Evolutionary conservation across 2,113 vertebrate genomes (phyloP).

Genomic region (Tauraco erythrolophus): DNA sequence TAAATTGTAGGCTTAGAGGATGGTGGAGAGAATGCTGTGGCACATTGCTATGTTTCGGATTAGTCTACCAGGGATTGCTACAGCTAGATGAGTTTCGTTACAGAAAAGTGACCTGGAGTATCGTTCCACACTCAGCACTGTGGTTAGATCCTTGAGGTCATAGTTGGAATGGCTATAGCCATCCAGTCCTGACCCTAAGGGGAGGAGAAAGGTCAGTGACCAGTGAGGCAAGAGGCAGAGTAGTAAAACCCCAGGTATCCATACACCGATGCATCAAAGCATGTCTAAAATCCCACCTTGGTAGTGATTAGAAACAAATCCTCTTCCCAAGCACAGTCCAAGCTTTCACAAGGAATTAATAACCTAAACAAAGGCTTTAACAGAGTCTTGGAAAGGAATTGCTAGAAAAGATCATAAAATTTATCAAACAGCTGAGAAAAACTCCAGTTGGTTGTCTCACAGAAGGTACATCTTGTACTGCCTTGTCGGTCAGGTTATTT

Average conservation of each 20-base stretch:
- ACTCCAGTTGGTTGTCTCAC: not conserved
- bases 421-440: not conserved
- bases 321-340: not conserved
- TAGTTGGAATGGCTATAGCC: not conserved
- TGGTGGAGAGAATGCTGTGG: not conserved
- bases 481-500: not conserved
- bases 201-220: not conserved
- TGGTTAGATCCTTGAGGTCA: not conserved
- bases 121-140: not conserved
- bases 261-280: not conserved
- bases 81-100: not conserved
- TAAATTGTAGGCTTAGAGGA: not conserved
- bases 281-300: not conserved
- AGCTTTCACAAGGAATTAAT: not conserved
- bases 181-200: not conserved
- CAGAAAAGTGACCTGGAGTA: not conserved
- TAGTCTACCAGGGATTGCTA: not conserved
- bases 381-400: not conserved
- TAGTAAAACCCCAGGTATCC: not conserved
- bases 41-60: rapidly evolving
- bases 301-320: not conserved
- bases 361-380: not conserved
- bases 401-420: not conserved
- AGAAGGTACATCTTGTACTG: not conserved
- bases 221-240: not conserved